Conservation (phyloP, 2,113 vertebrate species). For the Pangasianodon gigas region DNA sequence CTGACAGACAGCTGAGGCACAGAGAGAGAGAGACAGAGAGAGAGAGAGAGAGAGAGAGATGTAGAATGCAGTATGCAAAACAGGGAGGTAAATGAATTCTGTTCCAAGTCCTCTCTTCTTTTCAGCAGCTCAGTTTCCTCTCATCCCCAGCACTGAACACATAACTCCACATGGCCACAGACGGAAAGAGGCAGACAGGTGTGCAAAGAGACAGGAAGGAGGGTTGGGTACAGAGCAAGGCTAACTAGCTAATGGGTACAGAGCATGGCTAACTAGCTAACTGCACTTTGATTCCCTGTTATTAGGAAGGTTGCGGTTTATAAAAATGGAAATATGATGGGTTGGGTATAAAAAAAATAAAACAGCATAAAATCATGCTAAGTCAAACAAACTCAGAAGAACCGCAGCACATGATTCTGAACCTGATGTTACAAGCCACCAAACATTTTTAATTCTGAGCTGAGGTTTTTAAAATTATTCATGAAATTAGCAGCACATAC, state of each 20-base stretch:
- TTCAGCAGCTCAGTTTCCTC: conserved; percentile 58
- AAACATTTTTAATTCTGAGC: background rate
- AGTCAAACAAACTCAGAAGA: conserved; percentile 54
- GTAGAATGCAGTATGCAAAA: conserved; percentile 27
- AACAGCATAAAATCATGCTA: conserved; percentile 55
- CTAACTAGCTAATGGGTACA: conserved; percentile 6
- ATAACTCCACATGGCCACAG: conserved; percentile 68
- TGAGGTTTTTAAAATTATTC: background rate
- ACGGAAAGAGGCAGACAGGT: conserved; percentile 54
- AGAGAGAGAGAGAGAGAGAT: conserved; percentile 43
- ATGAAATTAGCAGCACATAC: background rate
- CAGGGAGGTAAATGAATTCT: conserved; percentile 47
- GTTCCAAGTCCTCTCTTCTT: conserved; percentile 45
- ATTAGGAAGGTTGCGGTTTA: background rate
- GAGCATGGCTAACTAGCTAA: background rate
- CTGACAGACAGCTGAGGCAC: conserved; percentile 77
- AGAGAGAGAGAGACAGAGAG: conserved; percentile 53
- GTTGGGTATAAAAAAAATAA: background rate
- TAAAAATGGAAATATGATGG: background rate
- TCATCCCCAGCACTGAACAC: conserved; percentile 60
- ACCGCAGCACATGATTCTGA: background rate
- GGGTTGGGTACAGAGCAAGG: background rate
- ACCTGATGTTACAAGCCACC: background rate
- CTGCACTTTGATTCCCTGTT: conserved; percentile 15
- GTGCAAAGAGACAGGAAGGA: conserved; percentile 54